Base-by-base conservation (phyloP, 1,140 invertebrate genomes). In the Danaus plexippus region DNA sequence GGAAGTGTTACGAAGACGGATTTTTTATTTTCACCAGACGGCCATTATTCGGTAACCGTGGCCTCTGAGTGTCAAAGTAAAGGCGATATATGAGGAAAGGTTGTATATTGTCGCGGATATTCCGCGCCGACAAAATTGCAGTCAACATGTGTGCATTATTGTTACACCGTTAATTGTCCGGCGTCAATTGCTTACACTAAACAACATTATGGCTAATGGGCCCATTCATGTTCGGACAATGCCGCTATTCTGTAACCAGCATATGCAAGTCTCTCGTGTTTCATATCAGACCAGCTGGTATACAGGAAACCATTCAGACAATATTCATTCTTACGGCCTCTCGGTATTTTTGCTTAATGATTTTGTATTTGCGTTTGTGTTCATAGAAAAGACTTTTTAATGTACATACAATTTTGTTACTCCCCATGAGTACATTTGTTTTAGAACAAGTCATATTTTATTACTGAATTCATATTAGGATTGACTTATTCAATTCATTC, bases 191-290 rank as follows among this genome's bases (percentile, higher is more conserved):
- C 54, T 52, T 52, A 50, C 48, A 54, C 51, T 61, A 57, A 62
- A 54, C 60, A 62, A 48, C 12, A 50, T 48, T 47, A 48, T 46
- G 46, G 49, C 49, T 56, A 56, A 61, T 56, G 56, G 22, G 59
- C 32, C 47, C 57, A 57, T 64, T 65, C 50, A 65, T 46, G 44
- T 47, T 61, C 59, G 53, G 63, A 70, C 68, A 70, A 70, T 70
- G 62, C 61, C 54, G 63, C 56, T 66, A 60, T 70, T 67, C 67
- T 69, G 63, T 58, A 55, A 49, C 42, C 51, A 54, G 55, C 65
- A 68, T 70, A 61, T 69, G 67, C 62, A 57, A 56, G 57, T 64
- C 59, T 69, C 63, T 67, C 67, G 61, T 59, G 56, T 71, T 71
- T 65, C 65, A 63, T 59, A 32, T 61, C 57, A 52, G 57, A 61